Percentiles rank a stretch among this genome's conserved stretches.
Conservation (phyloP, 1,140 invertebrate species). For the Conus betulinus region DNA sequence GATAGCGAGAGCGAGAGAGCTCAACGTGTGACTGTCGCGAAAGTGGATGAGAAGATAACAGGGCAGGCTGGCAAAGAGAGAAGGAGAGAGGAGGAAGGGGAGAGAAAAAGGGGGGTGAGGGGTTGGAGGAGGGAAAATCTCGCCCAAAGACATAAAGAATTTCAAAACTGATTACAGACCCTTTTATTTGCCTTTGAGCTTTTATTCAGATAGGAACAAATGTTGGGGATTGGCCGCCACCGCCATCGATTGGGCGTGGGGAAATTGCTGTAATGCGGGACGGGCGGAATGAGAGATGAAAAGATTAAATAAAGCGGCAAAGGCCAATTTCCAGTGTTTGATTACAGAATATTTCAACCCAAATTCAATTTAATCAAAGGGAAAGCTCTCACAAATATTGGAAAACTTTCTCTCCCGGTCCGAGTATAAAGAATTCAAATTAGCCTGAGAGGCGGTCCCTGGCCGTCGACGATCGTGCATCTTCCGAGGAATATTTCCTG, state of each 20-base stretch:
- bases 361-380: conserved; percentile 40
- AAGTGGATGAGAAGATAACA: too few relatives aligned
- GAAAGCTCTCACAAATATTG: conserved; percentile 40
- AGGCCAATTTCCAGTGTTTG: conserved; percentile 38
- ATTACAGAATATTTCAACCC: conserved; percentile 39
- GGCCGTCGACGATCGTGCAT: too few relatives aligned
- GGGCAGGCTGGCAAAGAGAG: not conserved
- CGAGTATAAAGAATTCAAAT: conserved; percentile 34
- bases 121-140: not conserved
- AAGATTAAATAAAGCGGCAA: conserved; percentile 35
- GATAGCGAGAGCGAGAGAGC: too few relatives aligned
- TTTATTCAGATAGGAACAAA: conserved; percentile 16
- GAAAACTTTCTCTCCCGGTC: not conserved
- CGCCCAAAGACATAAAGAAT: conserved; percentile 4
- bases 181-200: conserved; percentile 14
- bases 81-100: not conserved
- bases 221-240: not conserved
- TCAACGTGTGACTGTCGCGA: too few relatives aligned
- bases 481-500: too few relatives aligned
- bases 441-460: not conserved
- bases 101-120: not conserved
- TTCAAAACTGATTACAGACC: conserved; percentile 8
- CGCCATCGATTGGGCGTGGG: not conserved
- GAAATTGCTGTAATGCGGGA: conserved; percentile 4
- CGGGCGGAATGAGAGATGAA: conserved; percentile 22